Evolutionary conservation across 2,888 invertebrate genomes (phyloP).

Genomic region (Pecten maximus): DNA sequence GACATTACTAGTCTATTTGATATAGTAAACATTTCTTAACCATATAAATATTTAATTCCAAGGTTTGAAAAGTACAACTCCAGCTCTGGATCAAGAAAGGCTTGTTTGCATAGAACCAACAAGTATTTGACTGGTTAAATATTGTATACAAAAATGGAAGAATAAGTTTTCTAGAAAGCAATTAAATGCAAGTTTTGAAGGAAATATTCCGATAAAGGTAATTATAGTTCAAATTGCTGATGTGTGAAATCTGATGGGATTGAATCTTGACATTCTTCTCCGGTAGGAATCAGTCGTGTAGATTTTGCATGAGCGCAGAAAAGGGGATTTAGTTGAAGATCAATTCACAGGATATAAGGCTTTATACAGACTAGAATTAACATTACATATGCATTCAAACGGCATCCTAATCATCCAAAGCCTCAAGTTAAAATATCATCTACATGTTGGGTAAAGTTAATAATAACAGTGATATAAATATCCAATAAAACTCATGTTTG

Average conservation of each 20-base stretch:
- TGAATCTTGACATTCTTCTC: not conserved
- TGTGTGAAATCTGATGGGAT: not conserved
- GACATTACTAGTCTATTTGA: not conserved
- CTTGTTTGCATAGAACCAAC: not conserved
- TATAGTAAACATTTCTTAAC: not conserved
- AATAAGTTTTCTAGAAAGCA: not conserved
- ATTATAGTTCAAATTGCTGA: not conserved
- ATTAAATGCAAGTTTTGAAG: conserved; percentile 30
- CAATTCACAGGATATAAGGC: not conserved
- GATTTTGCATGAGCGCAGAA: not conserved
- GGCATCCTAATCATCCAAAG: not conserved
- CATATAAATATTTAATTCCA: conserved; percentile 14
- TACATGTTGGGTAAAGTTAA: not conserved
- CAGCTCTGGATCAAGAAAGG: not conserved
- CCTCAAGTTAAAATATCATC: not conserved
- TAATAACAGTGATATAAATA: not conserved
- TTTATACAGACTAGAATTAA: not conserved
- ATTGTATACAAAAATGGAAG: conserved; percentile 2
- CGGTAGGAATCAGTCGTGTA: not conserved
- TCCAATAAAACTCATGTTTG: not conserved
- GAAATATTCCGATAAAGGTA: conserved; percentile 13
- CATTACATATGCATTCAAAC: conserved; percentile 18
- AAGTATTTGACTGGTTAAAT: conserved; percentile 4
- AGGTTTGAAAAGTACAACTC: conserved; percentile 19
- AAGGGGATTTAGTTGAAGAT: not conserved